Evolutionary conservation across 1,140 invertebrate species (phyloP), one percentile per base, ranked within the genome.

Genomic region (Drosophila takahashii): DNA sequence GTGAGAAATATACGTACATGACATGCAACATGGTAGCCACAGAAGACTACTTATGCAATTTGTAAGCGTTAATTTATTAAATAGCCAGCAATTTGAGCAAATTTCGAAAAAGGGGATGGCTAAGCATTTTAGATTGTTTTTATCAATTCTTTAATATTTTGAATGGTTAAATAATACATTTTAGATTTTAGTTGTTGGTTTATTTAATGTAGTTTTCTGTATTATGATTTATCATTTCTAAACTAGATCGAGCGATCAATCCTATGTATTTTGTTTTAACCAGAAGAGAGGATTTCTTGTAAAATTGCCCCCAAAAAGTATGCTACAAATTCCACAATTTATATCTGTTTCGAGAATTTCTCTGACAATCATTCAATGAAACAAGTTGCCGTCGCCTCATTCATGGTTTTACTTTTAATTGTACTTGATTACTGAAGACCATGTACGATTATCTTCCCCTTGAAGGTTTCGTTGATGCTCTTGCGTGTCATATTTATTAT

Each of bases 271-370:
- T n/a, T n/a, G n/a, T n/a, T n/a, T n/a, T n/a, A n/a, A n/a, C n/a
- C n/a, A n/a, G n/a, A n/a, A n/a, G n/a, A n/a, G n/a, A n/a, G n/a
- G n/a, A n/a, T n/a, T n/a, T n/a, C n/a, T n/a, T n/a, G n/a, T n/a
- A n/a, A n/a, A 27, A 8, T 0, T 29, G 1, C 26, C 65, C 81
- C 81, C 73, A 71, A 85, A 69, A 85, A 85, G 81, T 85, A 85
- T 85, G 81, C 81, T 85, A 84, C 18, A 22, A 10, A 10, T 27
- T 9, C 4, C 1, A 0, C 2, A 15, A 11, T 9, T 6, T 1
- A 18, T 1, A 5, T 5, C 3, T 3, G 9, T 16, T 37, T 48
- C 0, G 1, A 22, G 10, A 47, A 15, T 7, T 64, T 16, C n/a
- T 18, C 3, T 4, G 4, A 2, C n/a, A 16, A 37, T n/a, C n/a